Conservation (phyloP, 2,888 invertebrate genomes). For the Cyaniris semiargus region DNA sequence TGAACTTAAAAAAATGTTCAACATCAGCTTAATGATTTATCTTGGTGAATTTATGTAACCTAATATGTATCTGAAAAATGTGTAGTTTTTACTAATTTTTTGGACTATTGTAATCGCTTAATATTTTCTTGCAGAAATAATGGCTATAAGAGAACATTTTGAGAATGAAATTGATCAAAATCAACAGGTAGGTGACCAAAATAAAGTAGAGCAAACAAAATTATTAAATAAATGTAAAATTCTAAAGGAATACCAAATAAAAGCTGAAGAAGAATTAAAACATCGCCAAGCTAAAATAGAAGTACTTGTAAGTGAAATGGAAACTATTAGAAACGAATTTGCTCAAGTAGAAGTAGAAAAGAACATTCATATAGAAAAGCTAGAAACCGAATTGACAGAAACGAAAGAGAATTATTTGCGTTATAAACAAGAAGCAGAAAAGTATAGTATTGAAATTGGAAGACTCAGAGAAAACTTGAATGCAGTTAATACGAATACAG, state of each 20-base stretch:
- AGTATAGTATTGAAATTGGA: conserved; percentile 44
- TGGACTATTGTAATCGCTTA: no score
- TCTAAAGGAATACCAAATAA: conserved; percentile 55
- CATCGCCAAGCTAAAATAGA: conserved; percentile 52
- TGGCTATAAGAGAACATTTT: conserved; percentile 51
- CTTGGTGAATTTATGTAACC: no score
- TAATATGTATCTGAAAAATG: no score
- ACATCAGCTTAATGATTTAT: no score
- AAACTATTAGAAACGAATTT: conserved; percentile 25
- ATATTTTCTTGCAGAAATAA: conserved; percentile 53
- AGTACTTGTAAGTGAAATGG: conserved; percentile 40
- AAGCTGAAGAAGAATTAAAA: conserved; percentile 55
- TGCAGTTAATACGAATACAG: conserved; percentile 44
- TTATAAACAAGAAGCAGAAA: conserved; percentile 47
- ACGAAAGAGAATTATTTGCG: conserved; percentile 50
- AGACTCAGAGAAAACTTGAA: conserved; percentile 48
- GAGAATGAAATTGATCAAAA: conserved; percentile 50
- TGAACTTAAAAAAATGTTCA: no score
- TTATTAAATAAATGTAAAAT: conserved; percentile 53
- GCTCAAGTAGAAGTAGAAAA: conserved; percentile 45
- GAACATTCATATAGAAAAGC: conserved; percentile 48
- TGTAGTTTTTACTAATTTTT: no score
- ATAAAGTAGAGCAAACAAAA: conserved; percentile 50
- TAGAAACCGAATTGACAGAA: conserved; percentile 54
- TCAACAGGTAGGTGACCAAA: conserved; percentile 47